Base-by-base conservation (phyloP, 2,888 invertebrate genomes). In the Drepana falcataria region DNA sequence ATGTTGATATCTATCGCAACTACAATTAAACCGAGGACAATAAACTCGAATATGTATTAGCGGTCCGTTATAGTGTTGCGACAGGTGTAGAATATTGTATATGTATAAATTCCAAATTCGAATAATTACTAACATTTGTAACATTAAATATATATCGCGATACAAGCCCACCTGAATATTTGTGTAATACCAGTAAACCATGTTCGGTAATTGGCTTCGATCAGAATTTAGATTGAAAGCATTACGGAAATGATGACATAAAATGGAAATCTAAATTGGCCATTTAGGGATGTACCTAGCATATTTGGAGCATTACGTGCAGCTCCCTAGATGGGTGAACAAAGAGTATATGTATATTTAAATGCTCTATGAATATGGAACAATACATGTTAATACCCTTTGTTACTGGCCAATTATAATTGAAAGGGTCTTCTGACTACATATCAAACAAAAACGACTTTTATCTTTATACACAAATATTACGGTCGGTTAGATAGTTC, bases 191-290 rank as follows among this genome's bases (percentile, higher is more conserved):
- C 6, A n/a, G 34, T 40, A 40, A 33, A 57, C 57, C 64, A 54
- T 71, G 69, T 74, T 75, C 68, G 63, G 69, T 75, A 71, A 78
- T 80, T 74, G 73, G 69, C 68, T 69, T 55, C 68, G 69, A 80
- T 78, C 75, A 68, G 77, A 78, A 79, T 81, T 77, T 78, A 79
- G 77, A 81, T 80, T 71, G 71, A 66, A 71, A 59, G 64, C 69
- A 75, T 81, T 75, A 77, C 71, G 68, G 75, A 73, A 77, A 76
- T 68, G 73, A 70, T 77, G 72, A 77, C 65, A 62, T 63, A 65
- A 63, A 76, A 76, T 77, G 71, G 74, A 78, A 79, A 75, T 72
- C 66, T 69, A 72, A 78, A 81, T 81, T 77, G 77, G 66, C 74
- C 70, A 71, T 77, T 77, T 71, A 60, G 66, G 63, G 54, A 63